Evolutionary conservation across 2,797 vertebrate genomes (phyloP).

Genomic region (Miichthys miiuy): DNA sequence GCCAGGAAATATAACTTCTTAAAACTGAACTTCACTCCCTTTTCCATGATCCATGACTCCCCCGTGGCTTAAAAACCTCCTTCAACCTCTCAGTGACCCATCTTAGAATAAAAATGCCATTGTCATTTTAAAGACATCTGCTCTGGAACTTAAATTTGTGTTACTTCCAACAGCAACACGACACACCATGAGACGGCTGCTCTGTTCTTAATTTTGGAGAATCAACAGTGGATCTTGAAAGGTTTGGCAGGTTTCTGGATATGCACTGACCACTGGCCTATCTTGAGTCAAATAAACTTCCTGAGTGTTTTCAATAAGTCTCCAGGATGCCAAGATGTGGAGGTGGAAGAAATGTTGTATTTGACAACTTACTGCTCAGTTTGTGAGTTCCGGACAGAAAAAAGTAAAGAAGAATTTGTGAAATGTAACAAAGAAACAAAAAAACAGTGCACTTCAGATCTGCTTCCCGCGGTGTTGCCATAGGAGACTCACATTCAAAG

Average conservation of each 20-base stretch:
- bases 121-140: slow-evolving; percentile 36
- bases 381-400: neutral
- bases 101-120: neutral
- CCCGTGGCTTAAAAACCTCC: slow-evolving; percentile 5
- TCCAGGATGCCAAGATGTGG: neutral
- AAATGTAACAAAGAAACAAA: neutral
- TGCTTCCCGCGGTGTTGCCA: slow-evolving; percentile 20
- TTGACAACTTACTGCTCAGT: neutral
- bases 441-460: neutral
- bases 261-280: neutral
- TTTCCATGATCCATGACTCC: slow-evolving; percentile 6
- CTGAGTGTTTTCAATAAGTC: slow-evolving; percentile 20
- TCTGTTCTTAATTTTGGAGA: slow-evolving; percentile 22
- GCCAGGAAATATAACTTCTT: slow-evolving; percentile 24
- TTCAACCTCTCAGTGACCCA: slow-evolving; percentile 32
- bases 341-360: neutral
- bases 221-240: slow-evolving; percentile 11
- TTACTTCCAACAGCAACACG: slow-evolving; percentile 19
- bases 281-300: slow-evolving; percentile 22
- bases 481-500: neutral
- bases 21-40: neutral
- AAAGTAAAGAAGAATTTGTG: neutral
- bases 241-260: slow-evolving; percentile 11
- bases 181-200: neutral
- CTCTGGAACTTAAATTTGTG: slow-evolving; percentile 1